These are phyloP conservation scores for Sinosuthora webbiana DNA, from an alignment of 2,113 vertebrate genomes.

Conservation along the genomic window DNA sequence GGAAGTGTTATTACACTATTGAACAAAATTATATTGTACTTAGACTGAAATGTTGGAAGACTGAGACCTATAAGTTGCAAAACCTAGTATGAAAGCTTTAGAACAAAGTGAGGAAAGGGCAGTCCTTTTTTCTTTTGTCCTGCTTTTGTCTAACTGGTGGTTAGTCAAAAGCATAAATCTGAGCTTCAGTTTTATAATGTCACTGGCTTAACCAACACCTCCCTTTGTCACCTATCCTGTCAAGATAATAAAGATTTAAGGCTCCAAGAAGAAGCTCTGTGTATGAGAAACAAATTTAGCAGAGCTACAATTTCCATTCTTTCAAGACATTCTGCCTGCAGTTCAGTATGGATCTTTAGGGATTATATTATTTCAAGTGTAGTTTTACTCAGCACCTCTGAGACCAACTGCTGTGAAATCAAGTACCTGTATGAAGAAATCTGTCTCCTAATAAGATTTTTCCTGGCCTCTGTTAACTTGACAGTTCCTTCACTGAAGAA, in stretches of 20 bases:
- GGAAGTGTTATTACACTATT: not conserved
- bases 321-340: slow-evolving; percentile 6
- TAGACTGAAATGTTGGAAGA: not conserved
- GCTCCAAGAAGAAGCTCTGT: not conserved
- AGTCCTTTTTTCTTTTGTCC: not conserved
- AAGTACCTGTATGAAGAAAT: slow-evolving; percentile 35
- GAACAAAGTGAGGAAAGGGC: not conserved
- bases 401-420: slow-evolving; percentile 54
- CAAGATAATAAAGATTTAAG: slow-evolving; percentile 27
- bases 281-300: slow-evolving; percentile 40
- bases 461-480: slow-evolving; percentile 6
- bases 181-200: not conserved
- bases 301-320: slow-evolving; percentile 10
- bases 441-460: slow-evolving; percentile 26
- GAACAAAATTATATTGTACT: not conserved
- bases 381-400: slow-evolving; percentile 54
- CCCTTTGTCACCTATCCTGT: not conserved
- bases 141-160: not conserved
- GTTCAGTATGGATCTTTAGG: slow-evolving; percentile 32
- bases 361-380: slow-evolving; percentile 56
- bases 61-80: not conserved
- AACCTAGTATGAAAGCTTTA: not conserved
- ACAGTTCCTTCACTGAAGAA: not conserved
- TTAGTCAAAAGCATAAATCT: slow-evolving; percentile 9
- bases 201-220: slow-evolving; percentile 1